These are phyloP conservation scores for Silurus glanis DNA, from an alignment of 2,113 vertebrate species.

Conservation along the genomic window DNA sequence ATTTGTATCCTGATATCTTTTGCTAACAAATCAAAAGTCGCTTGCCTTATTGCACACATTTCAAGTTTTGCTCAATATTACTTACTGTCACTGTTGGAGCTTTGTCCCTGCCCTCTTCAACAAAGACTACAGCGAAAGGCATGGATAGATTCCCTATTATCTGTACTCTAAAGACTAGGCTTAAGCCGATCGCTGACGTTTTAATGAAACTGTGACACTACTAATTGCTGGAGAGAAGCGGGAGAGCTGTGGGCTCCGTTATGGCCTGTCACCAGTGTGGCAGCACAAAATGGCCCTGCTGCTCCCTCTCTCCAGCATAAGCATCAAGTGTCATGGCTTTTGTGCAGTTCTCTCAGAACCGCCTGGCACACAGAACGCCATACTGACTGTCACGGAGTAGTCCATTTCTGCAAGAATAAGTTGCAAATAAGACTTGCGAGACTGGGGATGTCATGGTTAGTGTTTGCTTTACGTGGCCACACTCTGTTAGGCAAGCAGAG, in stretches of 20 bases:
- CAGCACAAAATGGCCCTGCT: conserved; percentile 45
- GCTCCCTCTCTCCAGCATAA: not conserved
- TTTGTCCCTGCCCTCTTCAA: not conserved
- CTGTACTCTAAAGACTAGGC: conserved; percentile 39
- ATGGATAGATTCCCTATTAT: conserved; percentile 49
- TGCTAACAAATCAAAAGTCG: not conserved
- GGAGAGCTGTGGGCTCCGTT: conserved; percentile 62
- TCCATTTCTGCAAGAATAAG: conserved; percentile 15
- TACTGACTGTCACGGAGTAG: not conserved
- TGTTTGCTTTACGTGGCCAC: not conserved
- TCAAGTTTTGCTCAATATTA: conserved; percentile 15
- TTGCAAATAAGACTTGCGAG: conserved; percentile 22
- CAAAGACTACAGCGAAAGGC: conserved; percentile 28
- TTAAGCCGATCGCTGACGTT: conserved; percentile 71
- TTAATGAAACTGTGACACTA: conserved; percentile 79
- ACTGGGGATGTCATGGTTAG: conserved; percentile 32
- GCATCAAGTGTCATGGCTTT: conserved; percentile 15
- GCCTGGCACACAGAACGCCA: not conserved
- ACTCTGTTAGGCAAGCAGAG: conserved; percentile 20
- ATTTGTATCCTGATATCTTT: not conserved
- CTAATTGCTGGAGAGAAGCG: conserved; percentile 80
- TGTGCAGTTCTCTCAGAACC: not conserved
- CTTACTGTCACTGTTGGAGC: conserved; percentile 3
- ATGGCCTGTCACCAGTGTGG: conserved; percentile 57
- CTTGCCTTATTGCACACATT: not conserved